These are phyloP conservation scores for Archegozetes longisetosus DNA, from an alignment of 1,140 invertebrate species.

Conservation along the genomic window DNA sequence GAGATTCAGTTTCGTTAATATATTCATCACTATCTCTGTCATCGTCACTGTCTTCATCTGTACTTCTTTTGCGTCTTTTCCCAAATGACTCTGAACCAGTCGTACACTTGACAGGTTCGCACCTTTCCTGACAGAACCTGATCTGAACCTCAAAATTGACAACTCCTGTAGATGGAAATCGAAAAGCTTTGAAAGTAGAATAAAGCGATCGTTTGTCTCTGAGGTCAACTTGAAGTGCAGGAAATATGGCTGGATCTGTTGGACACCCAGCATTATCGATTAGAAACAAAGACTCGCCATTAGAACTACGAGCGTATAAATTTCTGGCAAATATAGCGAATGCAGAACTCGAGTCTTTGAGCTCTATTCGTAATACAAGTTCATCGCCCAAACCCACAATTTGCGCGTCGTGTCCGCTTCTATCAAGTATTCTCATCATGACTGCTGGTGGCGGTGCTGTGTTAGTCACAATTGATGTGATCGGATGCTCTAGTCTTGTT, in stretches of 20 bases:
- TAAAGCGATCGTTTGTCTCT: slow-evolving; percentile 28
- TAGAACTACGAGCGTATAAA: slow-evolving; percentile 35
- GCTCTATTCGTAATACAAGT: slow-evolving; percentile 33
- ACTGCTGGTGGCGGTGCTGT: slow-evolving; percentile 36
- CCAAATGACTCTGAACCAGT: slow-evolving; percentile 8
- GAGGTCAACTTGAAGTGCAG: slow-evolving; percentile 31
- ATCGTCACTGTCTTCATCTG: slow-evolving; percentile 2
- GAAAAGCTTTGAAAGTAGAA: slow-evolving; percentile 36
- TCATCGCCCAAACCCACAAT: slow-evolving; percentile 36
- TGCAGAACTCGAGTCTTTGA: slow-evolving; percentile 30
- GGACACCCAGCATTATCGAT: slow-evolving; percentile 37
- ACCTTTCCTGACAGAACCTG: slow-evolving; percentile 36
- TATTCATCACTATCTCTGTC: background rate
- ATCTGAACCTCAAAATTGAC: slow-evolving; percentile 39
- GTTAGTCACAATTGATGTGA: slow-evolving; percentile 31
- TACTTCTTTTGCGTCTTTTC: slow-evolving; percentile 1
- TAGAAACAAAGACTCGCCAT: slow-evolving; percentile 34
- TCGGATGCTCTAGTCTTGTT: slow-evolving; percentile 17
- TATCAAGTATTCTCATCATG: slow-evolving; percentile 33
- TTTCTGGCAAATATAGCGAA: slow-evolving; percentile 38
- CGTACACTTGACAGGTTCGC: slow-evolving; percentile 30
- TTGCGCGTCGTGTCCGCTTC: slow-evolving; percentile 31
- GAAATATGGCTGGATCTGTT: slow-evolving; percentile 34
- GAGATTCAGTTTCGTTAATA: background rate
- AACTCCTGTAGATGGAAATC: slow-evolving; percentile 36